Evolutionary conservation across 2,888 invertebrate species (phyloP).

Genomic region (Andrena camellia): DNA sequence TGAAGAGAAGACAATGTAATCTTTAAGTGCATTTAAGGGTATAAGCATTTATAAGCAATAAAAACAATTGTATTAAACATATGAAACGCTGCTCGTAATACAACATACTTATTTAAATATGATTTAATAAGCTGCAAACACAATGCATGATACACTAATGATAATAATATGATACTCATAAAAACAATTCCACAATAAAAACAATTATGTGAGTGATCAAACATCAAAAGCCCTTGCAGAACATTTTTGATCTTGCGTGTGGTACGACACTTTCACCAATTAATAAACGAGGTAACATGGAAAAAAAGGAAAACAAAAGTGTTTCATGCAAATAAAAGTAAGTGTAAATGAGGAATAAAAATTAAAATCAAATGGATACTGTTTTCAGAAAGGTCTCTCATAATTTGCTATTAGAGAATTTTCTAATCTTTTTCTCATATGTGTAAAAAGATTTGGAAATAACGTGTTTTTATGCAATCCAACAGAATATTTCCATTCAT

Average conservation of each 20-base stretch:
- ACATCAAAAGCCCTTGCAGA: slow-evolving; percentile 35
- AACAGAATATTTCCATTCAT: slow-evolving; percentile 10
- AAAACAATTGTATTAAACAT: slow-evolving; percentile 28
- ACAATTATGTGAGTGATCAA: slow-evolving; percentile 22
- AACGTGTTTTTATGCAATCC: not conserved
- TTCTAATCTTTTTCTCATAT: not conserved
- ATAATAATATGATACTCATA: slow-evolving; percentile 27
- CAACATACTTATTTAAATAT: slow-evolving; percentile 25
- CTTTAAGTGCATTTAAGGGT: slow-evolving; percentile 34
- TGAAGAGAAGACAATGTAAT: slow-evolving; percentile 33
- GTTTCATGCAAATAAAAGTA: slow-evolving; percentile 49
- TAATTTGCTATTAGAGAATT: slow-evolving; percentile 1
- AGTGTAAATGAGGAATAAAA: slow-evolving; percentile 36
- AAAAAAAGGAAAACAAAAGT: slow-evolving; percentile 12
- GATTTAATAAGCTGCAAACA: slow-evolving; percentile 53
- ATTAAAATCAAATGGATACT: slow-evolving; percentile 14
- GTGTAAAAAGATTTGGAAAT: not conserved
- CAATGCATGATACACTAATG: slow-evolving; percentile 45
- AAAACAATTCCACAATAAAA: slow-evolving; percentile 43
- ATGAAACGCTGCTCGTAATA: slow-evolving; percentile 31
- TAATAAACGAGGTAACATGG: slow-evolving; percentile 29
- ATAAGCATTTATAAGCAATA: slow-evolving; percentile 51
- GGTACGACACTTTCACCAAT: slow-evolving; percentile 17
- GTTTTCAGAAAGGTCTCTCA: not conserved
- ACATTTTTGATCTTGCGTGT: slow-evolving; percentile 23